Conservation (phyloP, 2,888 invertebrate genomes). For the Endomychus coccineus region DNA sequence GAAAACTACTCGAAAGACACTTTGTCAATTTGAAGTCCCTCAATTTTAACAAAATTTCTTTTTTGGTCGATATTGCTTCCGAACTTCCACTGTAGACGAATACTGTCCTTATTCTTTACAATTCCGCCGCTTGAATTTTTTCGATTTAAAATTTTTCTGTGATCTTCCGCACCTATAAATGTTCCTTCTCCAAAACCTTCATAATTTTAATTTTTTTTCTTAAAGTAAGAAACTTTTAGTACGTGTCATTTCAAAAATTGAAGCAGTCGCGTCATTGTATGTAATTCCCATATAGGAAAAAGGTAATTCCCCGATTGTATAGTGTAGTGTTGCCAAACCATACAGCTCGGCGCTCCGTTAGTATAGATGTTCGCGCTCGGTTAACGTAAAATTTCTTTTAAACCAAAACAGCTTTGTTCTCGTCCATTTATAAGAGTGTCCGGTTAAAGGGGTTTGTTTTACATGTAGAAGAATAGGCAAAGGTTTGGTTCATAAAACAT, state of each 20-base stretch:
- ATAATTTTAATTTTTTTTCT: conserved; percentile 11
- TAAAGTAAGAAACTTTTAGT: conserved; percentile 6
- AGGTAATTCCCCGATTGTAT: too few species aligned
- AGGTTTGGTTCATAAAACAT: conserved; percentile 7
- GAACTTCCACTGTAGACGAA: conserved; percentile 8
- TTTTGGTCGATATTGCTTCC: conserved; percentile 9
- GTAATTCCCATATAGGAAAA: conserved; percentile 1
- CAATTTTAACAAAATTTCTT: conserved; percentile 11
- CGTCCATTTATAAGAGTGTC: conserved; percentile 9
- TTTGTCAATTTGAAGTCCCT: conserved; percentile 17
- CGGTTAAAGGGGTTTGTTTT: conserved; percentile 6
- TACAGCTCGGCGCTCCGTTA: too few species aligned
- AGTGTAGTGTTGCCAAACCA: too few species aligned
- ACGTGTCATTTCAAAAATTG: conserved; percentile 4
- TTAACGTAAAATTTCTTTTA: too few species aligned
- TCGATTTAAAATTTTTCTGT: conserved; percentile 7
- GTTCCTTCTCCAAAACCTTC: conserved; percentile 10
- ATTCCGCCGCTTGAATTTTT: conserved; percentile 10
- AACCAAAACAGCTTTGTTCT: conserved; percentile 3
- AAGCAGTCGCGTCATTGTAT: neutral
- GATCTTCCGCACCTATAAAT: conserved; percentile 7
- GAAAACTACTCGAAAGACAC: conserved; percentile 18
- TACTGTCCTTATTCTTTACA: conserved; percentile 11
- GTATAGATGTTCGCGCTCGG: too few species aligned
- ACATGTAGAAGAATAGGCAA: neutral